These are phyloP conservation scores for Indicator indicator DNA, from an alignment of 2,113 vertebrate species.

Conservation along the genomic window DNA sequence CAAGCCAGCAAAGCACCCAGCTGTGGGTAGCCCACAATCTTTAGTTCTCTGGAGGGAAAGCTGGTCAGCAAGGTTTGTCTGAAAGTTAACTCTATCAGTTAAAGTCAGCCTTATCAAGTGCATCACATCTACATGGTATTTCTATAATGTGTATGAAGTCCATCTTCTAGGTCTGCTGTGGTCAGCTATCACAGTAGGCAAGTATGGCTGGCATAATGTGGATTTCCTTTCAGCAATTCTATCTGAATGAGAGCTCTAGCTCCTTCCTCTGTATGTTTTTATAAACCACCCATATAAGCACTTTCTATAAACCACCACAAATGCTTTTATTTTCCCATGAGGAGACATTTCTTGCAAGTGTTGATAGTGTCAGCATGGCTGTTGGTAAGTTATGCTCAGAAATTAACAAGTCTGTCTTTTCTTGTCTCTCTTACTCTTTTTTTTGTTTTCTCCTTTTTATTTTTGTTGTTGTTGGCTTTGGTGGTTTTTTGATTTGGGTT, in stretches of 20 bases:
- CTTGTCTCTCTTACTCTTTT: background rate
- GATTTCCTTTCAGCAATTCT: background rate
- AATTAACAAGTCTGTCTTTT: background rate
- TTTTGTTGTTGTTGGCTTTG: no score
- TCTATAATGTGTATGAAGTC: background rate
- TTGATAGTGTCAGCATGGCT: background rate
- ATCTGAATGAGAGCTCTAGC: background rate
- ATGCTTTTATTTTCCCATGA: background rate
- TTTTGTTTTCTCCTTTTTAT: no score
- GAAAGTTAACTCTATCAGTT: background rate
- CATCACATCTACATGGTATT: background rate
- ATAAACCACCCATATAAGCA: background rate
- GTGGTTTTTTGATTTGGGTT: no score
- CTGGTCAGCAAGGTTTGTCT: background rate
- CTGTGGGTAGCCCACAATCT: background rate
- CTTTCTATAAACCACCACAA: no score
- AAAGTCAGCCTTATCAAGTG: background rate
- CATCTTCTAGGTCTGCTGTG: background rate
- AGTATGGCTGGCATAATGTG: background rate
- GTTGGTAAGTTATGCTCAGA: background rate
- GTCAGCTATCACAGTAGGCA: background rate
- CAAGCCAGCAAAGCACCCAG: background rate
- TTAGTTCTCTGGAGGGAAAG: background rate
- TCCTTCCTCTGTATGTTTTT: background rate
- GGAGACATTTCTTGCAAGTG: background rate